These are phyloP conservation scores for Cremastobaeus sp. DNA, from an alignment of 2,888 invertebrate species.

Conservation along the genomic window DNA sequence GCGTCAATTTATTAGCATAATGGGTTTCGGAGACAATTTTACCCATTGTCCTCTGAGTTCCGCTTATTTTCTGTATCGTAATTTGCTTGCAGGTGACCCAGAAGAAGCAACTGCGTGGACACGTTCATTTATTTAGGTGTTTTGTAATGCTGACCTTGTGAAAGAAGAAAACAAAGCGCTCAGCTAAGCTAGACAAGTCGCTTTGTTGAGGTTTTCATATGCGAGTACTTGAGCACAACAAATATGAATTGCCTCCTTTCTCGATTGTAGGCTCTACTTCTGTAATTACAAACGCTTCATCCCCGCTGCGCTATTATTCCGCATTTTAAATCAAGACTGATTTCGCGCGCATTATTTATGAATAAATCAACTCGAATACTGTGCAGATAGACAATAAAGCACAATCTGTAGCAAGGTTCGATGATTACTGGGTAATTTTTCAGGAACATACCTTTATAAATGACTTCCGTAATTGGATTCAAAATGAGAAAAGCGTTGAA, in stretches of 20 bases:
- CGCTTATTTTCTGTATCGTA: no score
- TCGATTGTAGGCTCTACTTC: conserved; percentile 21
- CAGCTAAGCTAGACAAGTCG: conserved; percentile 21
- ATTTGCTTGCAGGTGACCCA: no score
- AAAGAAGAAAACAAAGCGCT: conserved; percentile 24
- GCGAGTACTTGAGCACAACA: conserved; percentile 25
- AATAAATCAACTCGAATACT: conserved; percentile 1
- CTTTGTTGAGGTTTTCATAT: conserved; percentile 30
- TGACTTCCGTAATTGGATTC: no score
- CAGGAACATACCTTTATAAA: conserved; percentile 2
- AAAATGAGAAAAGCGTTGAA: no score
- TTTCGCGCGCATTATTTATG: conserved; percentile 23
- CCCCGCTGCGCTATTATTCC: conserved; percentile 9
- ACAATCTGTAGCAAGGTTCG: background rate
- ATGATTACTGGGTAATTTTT: no score
- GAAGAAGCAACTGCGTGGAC: no score
- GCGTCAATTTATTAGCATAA: no score
- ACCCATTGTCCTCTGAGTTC: no score
- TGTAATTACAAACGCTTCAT: conserved; percentile 35
- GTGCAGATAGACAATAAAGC: background rate
- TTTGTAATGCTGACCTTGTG: conserved; percentile 30
- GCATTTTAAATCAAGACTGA: conserved; percentile 16
- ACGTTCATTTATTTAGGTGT: conserved; percentile 21
- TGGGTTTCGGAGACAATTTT: no score
- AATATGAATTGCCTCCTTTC: conserved; percentile 34